A percentile compares a stretch with the other conserved stretches of the same genome.
Conservation (phyloP, 1,140 invertebrate species). For the Drosophila sechellia region DNA sequence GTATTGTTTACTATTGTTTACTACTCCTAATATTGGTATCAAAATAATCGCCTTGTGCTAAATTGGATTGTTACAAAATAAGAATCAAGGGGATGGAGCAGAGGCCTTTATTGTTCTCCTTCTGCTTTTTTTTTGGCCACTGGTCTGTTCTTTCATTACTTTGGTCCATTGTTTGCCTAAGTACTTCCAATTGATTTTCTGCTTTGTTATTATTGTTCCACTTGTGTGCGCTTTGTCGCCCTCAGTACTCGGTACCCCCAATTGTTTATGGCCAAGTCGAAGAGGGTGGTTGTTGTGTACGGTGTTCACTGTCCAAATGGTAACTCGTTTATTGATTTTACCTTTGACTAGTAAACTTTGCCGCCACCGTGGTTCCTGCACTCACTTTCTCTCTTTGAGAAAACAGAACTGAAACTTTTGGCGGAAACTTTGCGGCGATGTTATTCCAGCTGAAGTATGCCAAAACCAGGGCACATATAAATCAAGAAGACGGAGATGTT, state of each 20-base stretch:
- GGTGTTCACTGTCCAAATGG: slow-evolving; percentile 27
- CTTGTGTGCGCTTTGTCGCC: slow-evolving; percentile 78
- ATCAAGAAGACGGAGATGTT: slow-evolving; percentile 1
- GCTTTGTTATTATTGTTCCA: slow-evolving; percentile 73
- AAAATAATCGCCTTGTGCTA: slow-evolving; percentile 71
- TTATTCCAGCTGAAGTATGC: neutral
- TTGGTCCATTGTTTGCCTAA: slow-evolving; percentile 75
- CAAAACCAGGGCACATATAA: neutral
- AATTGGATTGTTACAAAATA: slow-evolving; percentile 70
- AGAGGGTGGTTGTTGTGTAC: slow-evolving; percentile 26
- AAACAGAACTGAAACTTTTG: slow-evolving; percentile 21
- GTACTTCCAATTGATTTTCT: slow-evolving; percentile 80
- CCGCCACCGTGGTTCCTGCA: slow-evolving; percentile 8
- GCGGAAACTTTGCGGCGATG: neutral
- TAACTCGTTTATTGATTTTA: slow-evolving; percentile 70
- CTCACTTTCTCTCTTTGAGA: neutral
- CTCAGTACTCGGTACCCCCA: slow-evolving; percentile 37
- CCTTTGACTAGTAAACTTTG: slow-evolving; percentile 42
- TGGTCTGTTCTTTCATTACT: slow-evolving; percentile 49
- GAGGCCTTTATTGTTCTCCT: slow-evolving; percentile 44
- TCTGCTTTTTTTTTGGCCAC: slow-evolving; percentile 25
- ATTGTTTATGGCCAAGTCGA: slow-evolving; percentile 58
- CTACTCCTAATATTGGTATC: slow-evolving; percentile 34
- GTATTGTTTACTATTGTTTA: slow-evolving; percentile 31
- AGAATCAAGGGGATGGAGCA: slow-evolving; percentile 9